Conservation (phyloP, 2,888 invertebrate species). For the Argyra leucocephala region DNA sequence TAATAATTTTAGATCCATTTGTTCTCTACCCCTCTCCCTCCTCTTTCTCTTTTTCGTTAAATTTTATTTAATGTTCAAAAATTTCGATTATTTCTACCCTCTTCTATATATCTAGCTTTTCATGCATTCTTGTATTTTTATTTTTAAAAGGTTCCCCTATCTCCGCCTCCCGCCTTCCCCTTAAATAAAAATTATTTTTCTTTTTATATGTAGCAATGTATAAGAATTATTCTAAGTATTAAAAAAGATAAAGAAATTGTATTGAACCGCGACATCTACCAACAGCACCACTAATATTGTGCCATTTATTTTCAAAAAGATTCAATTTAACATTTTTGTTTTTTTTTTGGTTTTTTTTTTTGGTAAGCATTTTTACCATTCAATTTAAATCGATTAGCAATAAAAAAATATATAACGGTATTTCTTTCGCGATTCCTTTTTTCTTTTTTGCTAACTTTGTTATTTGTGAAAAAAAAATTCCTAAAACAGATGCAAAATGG, state of each 20-base stretch:
- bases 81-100: not conserved
- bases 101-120: not conserved
- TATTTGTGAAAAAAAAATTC: not conserved
- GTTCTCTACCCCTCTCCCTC: not conserved
- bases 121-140: slow-evolving; percentile 10
- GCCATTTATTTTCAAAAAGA: slow-evolving; percentile 1
- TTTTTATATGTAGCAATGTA: not conserved
- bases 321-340: slow-evolving; percentile 2
- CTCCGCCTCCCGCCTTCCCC: too few species aligned
- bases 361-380: slow-evolving; percentile 8
- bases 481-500: slow-evolving; percentile 4
- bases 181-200: too few species aligned
- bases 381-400: slow-evolving; percentile 11
- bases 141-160: too few species aligned
- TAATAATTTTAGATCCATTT: not conserved
- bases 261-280: slow-evolving; percentile 14
- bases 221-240: slow-evolving; percentile 14
- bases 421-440: not conserved
- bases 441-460: not conserved
- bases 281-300: slow-evolving; percentile 19
- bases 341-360: not conserved
- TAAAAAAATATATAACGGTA: slow-evolving; percentile 7
- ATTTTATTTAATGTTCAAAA: not conserved
- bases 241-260: slow-evolving; percentile 31
- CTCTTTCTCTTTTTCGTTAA: not conserved